Evolutionary conservation across 2,888 invertebrate genomes (phyloP).

Genomic region (Clistopyga incitator): DNA sequence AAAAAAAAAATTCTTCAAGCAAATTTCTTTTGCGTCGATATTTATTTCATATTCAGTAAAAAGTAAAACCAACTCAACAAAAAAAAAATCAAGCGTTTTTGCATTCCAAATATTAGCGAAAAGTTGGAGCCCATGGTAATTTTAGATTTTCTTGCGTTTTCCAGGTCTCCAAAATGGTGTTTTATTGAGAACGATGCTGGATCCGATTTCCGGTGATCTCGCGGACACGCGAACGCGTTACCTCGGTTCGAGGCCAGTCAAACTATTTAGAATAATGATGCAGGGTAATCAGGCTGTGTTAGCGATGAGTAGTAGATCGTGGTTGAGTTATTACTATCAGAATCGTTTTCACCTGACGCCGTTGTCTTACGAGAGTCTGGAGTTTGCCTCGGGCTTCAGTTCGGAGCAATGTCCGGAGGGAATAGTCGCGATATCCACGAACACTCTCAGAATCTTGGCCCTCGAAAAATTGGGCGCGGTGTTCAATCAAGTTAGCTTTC

Average conservation of each 20-base stretch:
- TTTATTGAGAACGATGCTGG: constrained; percentile 95
- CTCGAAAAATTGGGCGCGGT: constrained; percentile 99
- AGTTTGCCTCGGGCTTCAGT: constrained; percentile 98
- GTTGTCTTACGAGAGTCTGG: constrained; percentile 97
- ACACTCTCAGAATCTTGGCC: constrained; percentile 98
- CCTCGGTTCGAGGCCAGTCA: constrained; percentile 97
- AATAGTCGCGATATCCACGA: constrained; percentile 99
- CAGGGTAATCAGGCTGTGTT: constrained; percentile 98
- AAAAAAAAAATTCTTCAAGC: too few species aligned
- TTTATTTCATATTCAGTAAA: too few species aligned
- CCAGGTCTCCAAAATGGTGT: constrained; percentile 96
- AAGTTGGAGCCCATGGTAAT: too few species aligned
- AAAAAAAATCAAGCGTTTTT: too few species aligned
- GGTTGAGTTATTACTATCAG: constrained; percentile 99
- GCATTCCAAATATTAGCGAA: too few species aligned
- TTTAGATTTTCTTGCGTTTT: neutral
- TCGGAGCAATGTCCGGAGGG: constrained; percentile 99
- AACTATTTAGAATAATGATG: constrained; percentile 97
- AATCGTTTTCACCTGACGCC: constrained; percentile 98
- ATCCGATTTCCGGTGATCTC: constrained; percentile 97
- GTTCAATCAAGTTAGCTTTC: constrained; percentile 97
- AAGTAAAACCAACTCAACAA: too few species aligned
- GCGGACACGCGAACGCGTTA: constrained; percentile 99
- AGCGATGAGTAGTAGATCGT: constrained; percentile 98
- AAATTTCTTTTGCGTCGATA: too few species aligned